Base-by-base conservation (phyloP, 2,797 vertebrate genomes). In the Muscicapa striata region DNA sequence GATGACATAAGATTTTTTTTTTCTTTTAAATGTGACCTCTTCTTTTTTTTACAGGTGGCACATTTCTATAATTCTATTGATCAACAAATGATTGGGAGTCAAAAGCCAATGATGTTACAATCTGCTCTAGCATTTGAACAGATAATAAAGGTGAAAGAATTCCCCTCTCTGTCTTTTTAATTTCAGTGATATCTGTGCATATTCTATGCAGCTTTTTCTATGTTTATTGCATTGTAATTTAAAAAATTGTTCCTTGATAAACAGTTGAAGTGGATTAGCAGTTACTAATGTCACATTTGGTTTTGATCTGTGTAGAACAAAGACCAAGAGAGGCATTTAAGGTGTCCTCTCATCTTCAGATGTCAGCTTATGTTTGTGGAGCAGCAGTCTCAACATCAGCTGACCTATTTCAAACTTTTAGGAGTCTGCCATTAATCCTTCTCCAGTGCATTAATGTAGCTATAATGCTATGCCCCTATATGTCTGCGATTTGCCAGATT, bases 11-110 rank as follows among this genome's bases (percentile, higher is more conserved):
- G 24, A 70, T 11, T 80, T 61, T 67, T 86, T 7, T 90, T 12
- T 46, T 74, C 23, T 78, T 48, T 26, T 85, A 62, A 81, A 95
- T 77, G 63, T 63, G 54, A 54, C 49, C 8, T 91, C 43, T 95
- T 51, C 3, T 51, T 40, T 81, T 89, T 75, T 76, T 97, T 97
- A 61, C 95, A 99, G 99, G 99, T 99, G 95, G 99, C 99, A 32
- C 98, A 99, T 98, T 99, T 99, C 98, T 99, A 99, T 97, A 99
- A 99, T 97, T 99, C 99, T 75, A 99, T 99, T 40, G 99, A 99
- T 97, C 99, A 99, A 87, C 99, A 99, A 97, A 99, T 99, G 99
- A 99, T 99, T 97, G 98, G 97, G 36, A 99, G 99, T 95, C 99
- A 99, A 95, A 98, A 98, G 88, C 99, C 99, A 68, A 99, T 99